These are phyloP conservation scores for Aspiorhynchus laticeps DNA, from an alignment of 2,113 vertebrate species.

Conservation along the genomic window DNA sequence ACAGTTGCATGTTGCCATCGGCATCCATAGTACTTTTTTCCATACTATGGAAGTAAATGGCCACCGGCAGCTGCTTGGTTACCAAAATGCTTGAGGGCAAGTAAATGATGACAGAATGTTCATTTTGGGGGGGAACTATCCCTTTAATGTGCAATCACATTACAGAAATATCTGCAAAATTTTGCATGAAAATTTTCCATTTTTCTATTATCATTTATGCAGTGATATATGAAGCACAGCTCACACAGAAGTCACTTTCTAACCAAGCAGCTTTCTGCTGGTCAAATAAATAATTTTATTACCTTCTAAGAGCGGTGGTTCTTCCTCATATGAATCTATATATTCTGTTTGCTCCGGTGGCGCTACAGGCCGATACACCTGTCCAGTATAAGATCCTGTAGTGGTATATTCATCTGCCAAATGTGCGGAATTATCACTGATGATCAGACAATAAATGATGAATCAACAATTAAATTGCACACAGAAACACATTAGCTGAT, in stretches of 20 bases:
- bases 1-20: too few relatives aligned
- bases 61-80: too few relatives aligned
- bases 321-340: constrained; percentile 75
- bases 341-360: constrained; percentile 55
- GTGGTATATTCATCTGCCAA: constrained; percentile 38
- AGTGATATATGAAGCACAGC: too few relatives aligned
- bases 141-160: too few relatives aligned
- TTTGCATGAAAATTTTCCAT: too few relatives aligned
- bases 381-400: constrained; percentile 63
- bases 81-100: too few relatives aligned
- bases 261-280: background rate
- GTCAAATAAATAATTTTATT: constrained; percentile 1
- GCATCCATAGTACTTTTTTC: too few relatives aligned
- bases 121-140: too few relatives aligned
- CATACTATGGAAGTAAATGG: too few relatives aligned
- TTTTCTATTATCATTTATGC: too few relatives aligned
- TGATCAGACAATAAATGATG: constrained; percentile 10
- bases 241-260: background rate
- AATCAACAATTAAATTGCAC: background rate
- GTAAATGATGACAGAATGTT: too few relatives aligned
- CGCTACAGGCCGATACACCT: constrained; percentile 74
- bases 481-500: background rate
- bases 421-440: constrained; percentile 35
- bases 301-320: constrained; percentile 88
- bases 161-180: too few relatives aligned